Evolutionary conservation across 2,888 invertebrate genomes (phyloP), one percentile per base, ranked within the genome.

Genomic region (Podabrus alpinus): DNA sequence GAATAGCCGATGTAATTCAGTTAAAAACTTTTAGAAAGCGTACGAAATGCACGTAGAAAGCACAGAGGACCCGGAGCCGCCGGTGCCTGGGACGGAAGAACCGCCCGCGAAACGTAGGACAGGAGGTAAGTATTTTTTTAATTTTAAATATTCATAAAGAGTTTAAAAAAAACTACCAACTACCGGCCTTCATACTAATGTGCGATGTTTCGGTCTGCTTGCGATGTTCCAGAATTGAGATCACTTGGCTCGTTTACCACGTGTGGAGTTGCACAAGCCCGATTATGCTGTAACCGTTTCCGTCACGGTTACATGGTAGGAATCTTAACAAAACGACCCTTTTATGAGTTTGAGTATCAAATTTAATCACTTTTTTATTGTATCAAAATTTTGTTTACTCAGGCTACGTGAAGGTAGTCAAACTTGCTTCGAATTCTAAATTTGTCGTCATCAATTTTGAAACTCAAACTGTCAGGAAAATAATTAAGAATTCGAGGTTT

Each of bases 151-250:
- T 71, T 76, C 45, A 45, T 45, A 45, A 79, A 71, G 73, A 77
- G 77, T 73, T 69, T 45, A 45, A 45, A 45, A 76, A 24, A 71
- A 77, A 77, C 71, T 78, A 81, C 82, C 45, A 84, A 84, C 83
- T 83, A 82, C 80, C 80, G 82, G 83, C 83, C 83, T 82, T 83
- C 85, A 79, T 79, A 86, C 87, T 88, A 88, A 88, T 88, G 85
- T 86, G 87, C 85, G 87, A 84, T 87, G 85, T 85, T 84, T 84
- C 85, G 85, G 85, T 88, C 87, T 88, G 88, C 88, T 88, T 88
- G 88, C 87, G 88, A 87, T 88, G 88, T 88, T 88, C 86, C 88
- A 88, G 88, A 87, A 86, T 83, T 84, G 86, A 85, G 85, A 86
- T 84, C 86, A 82, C 80, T 86, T 86, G 83, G 84, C 81, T 85